These are phyloP conservation scores for Heliconius cydno DNA, from an alignment of 2,888 invertebrate genomes.

Conservation along the genomic window DNA sequence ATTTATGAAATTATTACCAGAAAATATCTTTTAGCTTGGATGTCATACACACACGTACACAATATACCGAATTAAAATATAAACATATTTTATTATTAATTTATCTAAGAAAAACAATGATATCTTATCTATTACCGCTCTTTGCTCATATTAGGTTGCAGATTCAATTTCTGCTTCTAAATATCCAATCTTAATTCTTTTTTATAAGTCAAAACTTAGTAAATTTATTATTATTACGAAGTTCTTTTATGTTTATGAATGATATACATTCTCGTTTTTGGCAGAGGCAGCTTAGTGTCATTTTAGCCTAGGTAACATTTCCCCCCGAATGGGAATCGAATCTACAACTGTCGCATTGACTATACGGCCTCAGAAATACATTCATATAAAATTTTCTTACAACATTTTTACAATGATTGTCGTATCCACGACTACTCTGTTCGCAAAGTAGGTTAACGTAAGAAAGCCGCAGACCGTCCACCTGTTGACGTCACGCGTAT, in stretches of 20 bases:
- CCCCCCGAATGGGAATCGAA: neutral
- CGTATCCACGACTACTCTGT: conserved; percentile 57
- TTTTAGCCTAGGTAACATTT: neutral
- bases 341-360: neutral
- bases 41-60: too few relatives aligned
- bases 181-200: neutral
- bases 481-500: conserved; percentile 45
- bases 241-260: too few relatives aligned
- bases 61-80: neutral
- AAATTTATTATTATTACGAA: neutral
- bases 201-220: neutral
- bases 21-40: too few relatives aligned
- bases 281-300: neutral
- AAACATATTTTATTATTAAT: conserved; percentile 1
- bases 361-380: neutral
- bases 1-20: too few relatives aligned
- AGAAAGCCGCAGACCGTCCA: conserved; percentile 66
- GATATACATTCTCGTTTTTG: too few relatives aligned
- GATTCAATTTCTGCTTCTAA: neutral
- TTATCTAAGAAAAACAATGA: neutral
- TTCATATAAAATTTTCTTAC: neutral
- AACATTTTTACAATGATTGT: conserved; percentile 33
- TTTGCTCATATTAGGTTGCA: neutral
- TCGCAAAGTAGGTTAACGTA: conserved; percentile 72
- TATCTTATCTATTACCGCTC: neutral